Conservation (phyloP, 2,888 invertebrate genomes). For the Ophion ellenae region DNA sequence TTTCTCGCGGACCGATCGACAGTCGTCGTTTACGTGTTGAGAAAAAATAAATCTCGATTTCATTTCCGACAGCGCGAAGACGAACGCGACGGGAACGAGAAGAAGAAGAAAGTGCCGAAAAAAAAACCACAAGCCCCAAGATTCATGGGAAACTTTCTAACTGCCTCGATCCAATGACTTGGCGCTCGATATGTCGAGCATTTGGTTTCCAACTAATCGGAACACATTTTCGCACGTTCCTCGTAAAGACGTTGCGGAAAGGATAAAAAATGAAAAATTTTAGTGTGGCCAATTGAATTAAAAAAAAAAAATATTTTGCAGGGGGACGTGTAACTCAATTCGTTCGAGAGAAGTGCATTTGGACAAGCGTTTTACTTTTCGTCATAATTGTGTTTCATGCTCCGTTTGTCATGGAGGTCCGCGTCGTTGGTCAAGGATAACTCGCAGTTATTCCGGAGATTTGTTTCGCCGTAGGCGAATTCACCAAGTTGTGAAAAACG, state of each 20-base stretch:
- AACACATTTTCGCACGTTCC: background rate
- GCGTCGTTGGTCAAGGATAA: constrained; percentile 69
- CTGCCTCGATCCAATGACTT: background rate
- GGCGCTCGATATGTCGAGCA: background rate
- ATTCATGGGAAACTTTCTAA: background rate
- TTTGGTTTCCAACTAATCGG: background rate
- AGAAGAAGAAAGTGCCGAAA: background rate
- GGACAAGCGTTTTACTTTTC: constrained; percentile 30
- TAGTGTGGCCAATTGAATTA: constrained; percentile 20
- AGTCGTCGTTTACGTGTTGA: background rate
- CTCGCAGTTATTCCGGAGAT: constrained; percentile 65
- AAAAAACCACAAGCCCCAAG: background rate
- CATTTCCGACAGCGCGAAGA: background rate
- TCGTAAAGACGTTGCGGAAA: background rate
- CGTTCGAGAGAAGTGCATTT: constrained; percentile 54
- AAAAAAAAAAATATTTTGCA: constrained; percentile 39
- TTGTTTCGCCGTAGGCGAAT: constrained; percentile 36
- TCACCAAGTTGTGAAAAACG: too few relatives aligned
- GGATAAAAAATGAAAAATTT: constrained; percentile 11
- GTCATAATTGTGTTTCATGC: constrained; percentile 68
- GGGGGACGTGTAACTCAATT: constrained; percentile 23
- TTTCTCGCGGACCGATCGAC: background rate
- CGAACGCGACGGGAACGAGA: background rate
- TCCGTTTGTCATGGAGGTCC: constrained; percentile 78
- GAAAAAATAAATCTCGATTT: background rate